These are phyloP conservation scores for Virgularia gustaviana DNA, from an alignment of 92 coral and sea anemone species.

Conservation along the genomic window DNA sequence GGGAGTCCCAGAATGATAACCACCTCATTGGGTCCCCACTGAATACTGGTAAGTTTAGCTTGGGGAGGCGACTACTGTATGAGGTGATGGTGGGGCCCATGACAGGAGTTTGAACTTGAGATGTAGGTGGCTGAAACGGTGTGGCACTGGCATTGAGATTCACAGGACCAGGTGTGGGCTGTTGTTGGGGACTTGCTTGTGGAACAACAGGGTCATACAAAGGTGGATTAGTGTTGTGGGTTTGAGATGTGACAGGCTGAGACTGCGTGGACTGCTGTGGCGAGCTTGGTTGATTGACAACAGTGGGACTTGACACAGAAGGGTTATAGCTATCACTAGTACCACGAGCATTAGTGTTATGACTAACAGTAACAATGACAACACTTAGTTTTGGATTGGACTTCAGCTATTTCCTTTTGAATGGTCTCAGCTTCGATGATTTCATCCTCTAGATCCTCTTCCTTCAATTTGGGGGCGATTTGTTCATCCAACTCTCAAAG, in stretches of 20 bases:
- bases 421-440: neutral
- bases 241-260: no score
- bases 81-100: neutral
- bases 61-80: slow-evolving; percentile 15
- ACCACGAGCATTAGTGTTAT: neutral
- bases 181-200: neutral
- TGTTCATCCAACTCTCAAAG: slow-evolving; percentile 1
- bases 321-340: neutral
- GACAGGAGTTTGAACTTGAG: neutral
- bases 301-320: neutral
- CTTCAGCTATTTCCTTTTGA: slow-evolving; percentile 27
- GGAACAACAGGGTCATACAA: no score
- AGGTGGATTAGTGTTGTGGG: no score
- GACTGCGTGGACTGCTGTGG: neutral
- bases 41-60: neutral
- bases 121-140: neutral
- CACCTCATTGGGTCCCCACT: slow-evolving; percentile 10
- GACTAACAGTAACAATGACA: neutral
- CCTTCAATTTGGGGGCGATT: slow-evolving; percentile 10
- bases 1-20: slow-evolving; percentile 15
- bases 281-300: neutral
- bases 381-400: slow-evolving; percentile 13
- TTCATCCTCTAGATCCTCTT: slow-evolving; percentile 7
- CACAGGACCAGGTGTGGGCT: neutral
- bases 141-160: neutral